Evolutionary conservation across 2,888 invertebrate genomes (phyloP), one percentile per base, ranked within the genome.

Genomic region (Ophion ventricosus): DNA sequence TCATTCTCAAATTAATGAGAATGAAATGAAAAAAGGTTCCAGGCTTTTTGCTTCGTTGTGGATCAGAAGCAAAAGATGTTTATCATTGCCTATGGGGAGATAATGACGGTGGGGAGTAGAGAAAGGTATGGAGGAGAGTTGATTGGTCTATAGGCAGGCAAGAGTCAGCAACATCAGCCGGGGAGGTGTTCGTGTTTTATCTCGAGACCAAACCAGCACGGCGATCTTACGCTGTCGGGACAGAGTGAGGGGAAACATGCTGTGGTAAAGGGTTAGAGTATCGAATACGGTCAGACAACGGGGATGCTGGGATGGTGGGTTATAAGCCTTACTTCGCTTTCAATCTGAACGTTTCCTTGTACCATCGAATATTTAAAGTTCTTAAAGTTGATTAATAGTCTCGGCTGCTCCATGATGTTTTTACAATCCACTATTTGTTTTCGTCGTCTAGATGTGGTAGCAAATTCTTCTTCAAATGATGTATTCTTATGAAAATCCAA

Each of bases 161-260:
- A 64, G 81, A 59, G 61, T 56, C 69, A 20, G 54, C 26, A 54
- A 25, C 25, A 63, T 40, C 61, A 69, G 56, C 26, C 64, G 26
- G 56, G 67, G 49, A 67, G 83, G 43, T 69, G 87, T 89, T 88
- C 90, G 91, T 91, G 91, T 90, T 90, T 90, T 91, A 91, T 91
- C 91, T 90, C 85, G 84, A 87, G 85, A 88, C 87, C 54, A 35
- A 25, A 61, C 25, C 49, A 43, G 61, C 69, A 20, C 56, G 80
- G 40, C 14, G 63, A 74, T 66, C 67, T 74, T 49, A 87, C 86
- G 85, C 86, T 88, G 88, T 17, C 43, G 49, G 40, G 43, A 59
- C 23, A 26, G 43, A 84, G 64, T 59, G 43, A 77, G 80, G 61
- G 35, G 75, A 75, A 79, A 82, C 77, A 56, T n/a, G 54, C 35